Conservation (phyloP, 2,888 invertebrate species). For the Morpho achilles region DNA sequence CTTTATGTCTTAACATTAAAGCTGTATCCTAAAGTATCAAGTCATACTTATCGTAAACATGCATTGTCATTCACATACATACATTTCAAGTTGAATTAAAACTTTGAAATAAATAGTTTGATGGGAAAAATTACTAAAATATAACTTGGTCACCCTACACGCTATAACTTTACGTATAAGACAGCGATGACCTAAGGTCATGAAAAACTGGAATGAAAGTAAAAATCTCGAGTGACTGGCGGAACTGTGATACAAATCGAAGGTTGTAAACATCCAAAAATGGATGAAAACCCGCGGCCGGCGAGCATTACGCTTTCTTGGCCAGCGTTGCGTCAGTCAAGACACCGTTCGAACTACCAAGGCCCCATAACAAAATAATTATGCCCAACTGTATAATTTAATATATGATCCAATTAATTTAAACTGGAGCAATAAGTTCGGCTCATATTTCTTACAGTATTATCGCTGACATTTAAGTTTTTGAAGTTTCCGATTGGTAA, state of each 20-base stretch:
- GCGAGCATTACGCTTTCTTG: slow-evolving; percentile 35
- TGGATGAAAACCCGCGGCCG: slow-evolving; percentile 43
- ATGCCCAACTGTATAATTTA: slow-evolving; percentile 32
- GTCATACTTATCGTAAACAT: too few relatives aligned
- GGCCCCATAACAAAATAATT: slow-evolving; percentile 38
- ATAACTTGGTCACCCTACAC: not conserved
- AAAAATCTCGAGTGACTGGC: slow-evolving; percentile 54
- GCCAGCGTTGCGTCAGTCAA: slow-evolving; percentile 37
- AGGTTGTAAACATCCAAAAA: slow-evolving; percentile 65
- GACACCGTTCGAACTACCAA: slow-evolving; percentile 28
- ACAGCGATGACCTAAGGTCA: slow-evolving; percentile 48
- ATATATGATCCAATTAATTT: slow-evolving; percentile 38
- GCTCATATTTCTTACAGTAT: slow-evolving; percentile 25
- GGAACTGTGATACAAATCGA: slow-evolving; percentile 55
- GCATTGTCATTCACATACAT: too few relatives aligned
- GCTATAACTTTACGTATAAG: not conserved
- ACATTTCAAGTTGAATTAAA: too few relatives aligned
- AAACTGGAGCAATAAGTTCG: slow-evolving; percentile 36
- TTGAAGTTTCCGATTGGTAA: slow-evolving; percentile 20
- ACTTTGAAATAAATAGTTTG: too few relatives aligned
- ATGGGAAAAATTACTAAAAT: not conserved
- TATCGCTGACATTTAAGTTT: slow-evolving; percentile 18
- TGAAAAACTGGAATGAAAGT: slow-evolving; percentile 70
- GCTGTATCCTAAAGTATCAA: too few relatives aligned
- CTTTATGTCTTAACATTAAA: too few relatives aligned